Evolutionary conservation across 1,140 invertebrate species (phyloP).

Genomic region (Teleopsis dalmanni): DNA sequence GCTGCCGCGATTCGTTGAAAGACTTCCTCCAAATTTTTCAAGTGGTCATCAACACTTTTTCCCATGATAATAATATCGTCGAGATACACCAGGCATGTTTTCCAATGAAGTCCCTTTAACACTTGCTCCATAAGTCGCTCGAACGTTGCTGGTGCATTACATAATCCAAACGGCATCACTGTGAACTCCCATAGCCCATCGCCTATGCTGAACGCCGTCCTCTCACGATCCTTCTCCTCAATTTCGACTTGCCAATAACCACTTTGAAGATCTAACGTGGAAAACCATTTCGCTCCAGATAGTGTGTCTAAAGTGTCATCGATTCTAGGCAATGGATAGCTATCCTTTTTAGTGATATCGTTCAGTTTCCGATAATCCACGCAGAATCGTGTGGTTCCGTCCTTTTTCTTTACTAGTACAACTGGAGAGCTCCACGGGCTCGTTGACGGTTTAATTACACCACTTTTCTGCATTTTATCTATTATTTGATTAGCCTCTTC

Average conservation of each 20-base stretch:
- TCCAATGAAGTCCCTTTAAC: slow-evolving; percentile 4
- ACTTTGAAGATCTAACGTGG: slow-evolving; percentile 30
- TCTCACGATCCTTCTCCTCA: slow-evolving; percentile 21
- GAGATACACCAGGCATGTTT: background rate
- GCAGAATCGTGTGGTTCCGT: background rate
- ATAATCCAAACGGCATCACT: slow-evolving; percentile 14
- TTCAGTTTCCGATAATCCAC: background rate
- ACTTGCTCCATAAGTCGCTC: slow-evolving; percentile 38
- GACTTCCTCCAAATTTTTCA: background rate
- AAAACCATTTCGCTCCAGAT: background rate
- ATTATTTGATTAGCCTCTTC: slow-evolving; percentile 12
- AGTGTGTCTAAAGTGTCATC: background rate
- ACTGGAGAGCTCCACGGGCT: background rate
- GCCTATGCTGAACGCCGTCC: slow-evolving; percentile 44
- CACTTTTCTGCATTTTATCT: background rate
- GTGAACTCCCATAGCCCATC: slow-evolving; percentile 35
- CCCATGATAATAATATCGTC: background rate
- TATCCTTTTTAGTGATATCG: background rate
- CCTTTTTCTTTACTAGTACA: background rate
- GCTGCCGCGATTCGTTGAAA: background rate
- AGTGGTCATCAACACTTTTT: background rate
- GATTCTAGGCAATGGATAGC: background rate
- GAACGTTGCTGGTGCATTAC: slow-evolving; percentile 39
- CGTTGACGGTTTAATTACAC: background rate
- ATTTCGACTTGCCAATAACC: slow-evolving; percentile 42